A percentile compares a stretch with the other conserved stretches of the same genome.
These are phyloP conservation scores for Solenopsis invicta DNA, from an alignment of 1,140 invertebrate species.

Conservation along the genomic window DNA sequence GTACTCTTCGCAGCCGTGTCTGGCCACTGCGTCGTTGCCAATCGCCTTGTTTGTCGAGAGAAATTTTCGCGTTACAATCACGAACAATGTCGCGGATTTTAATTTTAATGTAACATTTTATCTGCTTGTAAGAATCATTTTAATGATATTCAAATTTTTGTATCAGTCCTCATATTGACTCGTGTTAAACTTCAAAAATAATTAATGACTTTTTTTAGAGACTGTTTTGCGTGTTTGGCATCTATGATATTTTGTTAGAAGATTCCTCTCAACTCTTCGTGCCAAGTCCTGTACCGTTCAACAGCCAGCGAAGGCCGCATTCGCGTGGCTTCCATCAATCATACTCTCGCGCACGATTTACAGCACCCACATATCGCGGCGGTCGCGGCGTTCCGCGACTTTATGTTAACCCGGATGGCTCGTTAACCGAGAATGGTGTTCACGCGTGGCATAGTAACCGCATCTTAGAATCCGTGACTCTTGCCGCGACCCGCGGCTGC, in stretches of 20 bases:
- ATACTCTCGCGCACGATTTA: constrained; percentile 59
- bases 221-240: background rate
- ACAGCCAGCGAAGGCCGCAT: background rate
- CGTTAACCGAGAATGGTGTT: constrained; percentile 77
- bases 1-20: background rate
- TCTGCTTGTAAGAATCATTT: background rate
- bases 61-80: background rate
- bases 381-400: constrained; percentile 61
- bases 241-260: background rate
- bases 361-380: constrained; percentile 39
- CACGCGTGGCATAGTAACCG: constrained; percentile 76
- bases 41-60: background rate
- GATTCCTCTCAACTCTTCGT: constrained; percentile 2
- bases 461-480: constrained; percentile 22
- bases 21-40: background rate
- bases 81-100: background rate
- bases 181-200: background rate
- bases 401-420: constrained; percentile 75
- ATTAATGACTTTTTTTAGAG: background rate
- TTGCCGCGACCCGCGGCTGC: background rate
- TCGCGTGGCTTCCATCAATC: constrained; percentile 57
- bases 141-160: background rate
- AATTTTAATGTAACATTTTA: background rate
- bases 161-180: background rate
- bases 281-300: background rate